Conservation (phyloP, 2,888 invertebrate genomes). For the Megamerina dolium region DNA sequence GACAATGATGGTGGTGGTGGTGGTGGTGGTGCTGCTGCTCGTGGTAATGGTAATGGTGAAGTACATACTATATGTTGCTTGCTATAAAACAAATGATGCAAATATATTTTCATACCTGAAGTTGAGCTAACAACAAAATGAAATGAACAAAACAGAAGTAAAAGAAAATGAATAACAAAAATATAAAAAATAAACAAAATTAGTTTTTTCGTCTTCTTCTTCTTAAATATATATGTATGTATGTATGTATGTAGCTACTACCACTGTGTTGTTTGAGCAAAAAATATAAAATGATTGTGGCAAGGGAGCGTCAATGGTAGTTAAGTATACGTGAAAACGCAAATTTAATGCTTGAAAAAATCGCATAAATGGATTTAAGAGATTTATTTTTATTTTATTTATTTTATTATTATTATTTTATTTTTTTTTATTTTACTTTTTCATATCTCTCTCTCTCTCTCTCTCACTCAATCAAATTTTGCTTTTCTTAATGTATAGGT, state of each 20-base stretch:
- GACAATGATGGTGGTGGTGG: background rate
- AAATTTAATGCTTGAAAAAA: slow-evolving; percentile 43
- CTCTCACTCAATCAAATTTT: too few relatives aligned
- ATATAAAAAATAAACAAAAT: background rate
- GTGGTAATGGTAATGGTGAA: too few relatives aligned
- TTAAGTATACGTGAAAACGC: slow-evolving; percentile 36
- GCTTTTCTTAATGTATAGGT: too few relatives aligned
- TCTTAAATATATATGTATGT: background rate
- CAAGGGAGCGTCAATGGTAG: too few relatives aligned
- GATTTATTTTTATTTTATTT: slow-evolving; percentile 17
- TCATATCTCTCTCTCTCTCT: background rate
- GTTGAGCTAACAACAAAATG: too few relatives aligned
- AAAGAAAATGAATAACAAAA: too few relatives aligned
- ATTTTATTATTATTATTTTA: background rate
- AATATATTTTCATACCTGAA: slow-evolving; percentile 30
- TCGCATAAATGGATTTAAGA: slow-evolving; percentile 39
- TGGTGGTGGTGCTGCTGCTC: background rate
- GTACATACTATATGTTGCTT: too few relatives aligned
- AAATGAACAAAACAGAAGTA: too few relatives aligned
- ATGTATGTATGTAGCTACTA: background rate
- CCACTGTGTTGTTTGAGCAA: too few relatives aligned
- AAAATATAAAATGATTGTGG: too few relatives aligned
- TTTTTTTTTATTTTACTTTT: background rate
- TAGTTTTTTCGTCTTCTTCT: slow-evolving; percentile 1
- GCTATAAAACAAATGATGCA: slow-evolving; percentile 39